These are phyloP conservation scores for Anoplophora glabripennis DNA, from an alignment of 1,140 invertebrate genomes.

Conservation along the genomic window DNA sequence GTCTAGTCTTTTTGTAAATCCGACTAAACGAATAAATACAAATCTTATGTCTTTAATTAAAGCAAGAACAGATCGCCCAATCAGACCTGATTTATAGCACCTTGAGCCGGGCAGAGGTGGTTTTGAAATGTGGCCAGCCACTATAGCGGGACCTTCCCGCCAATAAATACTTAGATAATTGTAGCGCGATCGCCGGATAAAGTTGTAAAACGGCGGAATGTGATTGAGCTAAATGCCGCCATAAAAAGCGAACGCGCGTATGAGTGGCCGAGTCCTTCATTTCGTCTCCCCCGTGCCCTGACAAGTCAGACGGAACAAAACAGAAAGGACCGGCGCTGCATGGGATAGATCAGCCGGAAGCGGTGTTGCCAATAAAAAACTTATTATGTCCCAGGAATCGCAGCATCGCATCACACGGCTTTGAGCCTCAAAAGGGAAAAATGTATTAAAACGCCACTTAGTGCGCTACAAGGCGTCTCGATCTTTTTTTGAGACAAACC, in stretches of 20 bases:
- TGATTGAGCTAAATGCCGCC: slow-evolving; percentile 26
- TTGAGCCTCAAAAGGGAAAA: not conserved
- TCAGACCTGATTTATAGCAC: slow-evolving; percentile 25
- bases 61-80: slow-evolving; percentile 23
- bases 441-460: not conserved
- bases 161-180: slow-evolving; percentile 34
- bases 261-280: not conserved
- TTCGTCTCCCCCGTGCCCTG: slow-evolving; percentile 14
- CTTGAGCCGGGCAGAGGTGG: slow-evolving; percentile 11
- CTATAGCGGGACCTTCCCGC: slow-evolving; percentile 22
- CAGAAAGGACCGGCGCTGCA: slow-evolving; percentile 22
- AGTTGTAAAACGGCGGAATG: slow-evolving; percentile 25
- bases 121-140: slow-evolving; percentile 31
- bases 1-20: no score
- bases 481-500: no score
- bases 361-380: not conserved
- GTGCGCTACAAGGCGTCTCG: no score
- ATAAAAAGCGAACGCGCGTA: slow-evolving; percentile 26
- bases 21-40: no score
- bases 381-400: not conserved
- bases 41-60: no score
- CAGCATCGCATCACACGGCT: not conserved
- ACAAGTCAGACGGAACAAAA: slow-evolving; percentile 24
- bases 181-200: slow-evolving; percentile 23
- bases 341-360: not conserved